Conservation (phyloP, 2,888 invertebrate genomes). For the Epirrhoe tristata region DNA sequence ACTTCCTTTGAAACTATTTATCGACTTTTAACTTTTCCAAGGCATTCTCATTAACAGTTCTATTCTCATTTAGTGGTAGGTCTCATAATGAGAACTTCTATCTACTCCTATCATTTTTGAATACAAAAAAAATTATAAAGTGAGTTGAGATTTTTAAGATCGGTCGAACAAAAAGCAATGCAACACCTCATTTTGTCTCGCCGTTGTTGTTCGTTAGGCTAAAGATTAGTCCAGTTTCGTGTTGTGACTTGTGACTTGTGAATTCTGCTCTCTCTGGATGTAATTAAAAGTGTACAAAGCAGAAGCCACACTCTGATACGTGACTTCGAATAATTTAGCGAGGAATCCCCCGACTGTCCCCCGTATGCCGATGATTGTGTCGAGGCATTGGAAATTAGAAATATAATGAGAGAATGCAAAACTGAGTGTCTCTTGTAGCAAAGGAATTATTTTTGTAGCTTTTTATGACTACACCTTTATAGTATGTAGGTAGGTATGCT, state of each 20-base stretch:
- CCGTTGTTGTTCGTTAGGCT: slow-evolving; percentile 33
- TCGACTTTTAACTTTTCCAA: neutral
- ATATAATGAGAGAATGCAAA: slow-evolving; percentile 69
- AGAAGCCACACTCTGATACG: slow-evolving; percentile 69
- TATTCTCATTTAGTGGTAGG: neutral
- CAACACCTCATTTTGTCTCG: neutral
- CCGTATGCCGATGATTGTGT: slow-evolving; percentile 61
- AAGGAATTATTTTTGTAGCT: neutral
- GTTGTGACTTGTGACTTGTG: too few relatives aligned
- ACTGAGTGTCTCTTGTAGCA: slow-evolving; percentile 24
- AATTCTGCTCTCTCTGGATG: slow-evolving; percentile 40
- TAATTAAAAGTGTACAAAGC: slow-evolving; percentile 81
- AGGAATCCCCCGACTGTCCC: slow-evolving; percentile 70
- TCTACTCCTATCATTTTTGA: neutral
- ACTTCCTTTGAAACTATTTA: neutral
- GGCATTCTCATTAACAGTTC: slow-evolving; percentile 1
- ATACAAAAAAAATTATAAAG: neutral
- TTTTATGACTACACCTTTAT: neutral
- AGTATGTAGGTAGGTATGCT: neutral
- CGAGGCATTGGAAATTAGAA: slow-evolving; percentile 55
- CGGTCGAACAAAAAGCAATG: slow-evolving; percentile 12
- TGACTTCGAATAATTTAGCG: slow-evolving; percentile 79
- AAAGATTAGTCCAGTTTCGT: slow-evolving; percentile 48
- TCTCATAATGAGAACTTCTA: neutral
- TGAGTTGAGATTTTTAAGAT: too few relatives aligned